Conservation (phyloP, 2,113 vertebrate species). For the Scolopax mira region DNA sequence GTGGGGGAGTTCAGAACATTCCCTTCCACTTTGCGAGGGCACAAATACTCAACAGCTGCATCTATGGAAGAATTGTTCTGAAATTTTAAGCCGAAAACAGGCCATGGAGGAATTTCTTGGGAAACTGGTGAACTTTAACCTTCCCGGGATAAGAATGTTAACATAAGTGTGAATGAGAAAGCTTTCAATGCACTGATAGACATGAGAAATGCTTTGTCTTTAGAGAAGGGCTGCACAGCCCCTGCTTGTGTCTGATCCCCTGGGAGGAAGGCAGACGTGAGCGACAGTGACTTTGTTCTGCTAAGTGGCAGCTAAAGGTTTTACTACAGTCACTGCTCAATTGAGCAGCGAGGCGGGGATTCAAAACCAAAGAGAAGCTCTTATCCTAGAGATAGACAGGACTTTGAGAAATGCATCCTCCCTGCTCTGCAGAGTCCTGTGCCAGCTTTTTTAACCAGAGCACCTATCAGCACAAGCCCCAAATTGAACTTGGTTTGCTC, state of each 20-base stretch:
- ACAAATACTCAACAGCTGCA: slow-evolving; percentile 35
- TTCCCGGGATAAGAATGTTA: not conserved
- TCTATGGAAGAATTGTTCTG: slow-evolving; percentile 11
- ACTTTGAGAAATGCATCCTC: not conserved
- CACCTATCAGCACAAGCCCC: not conserved
- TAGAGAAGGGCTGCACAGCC: not conserved
- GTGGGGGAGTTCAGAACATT: not conserved
- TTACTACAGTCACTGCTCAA: not conserved
- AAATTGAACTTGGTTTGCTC: not conserved
- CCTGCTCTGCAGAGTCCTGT: not conserved
- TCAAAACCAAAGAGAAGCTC: not conserved
- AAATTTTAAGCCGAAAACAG: not conserved
- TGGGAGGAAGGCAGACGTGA: not conserved
- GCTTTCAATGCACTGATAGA: slow-evolving; percentile 49
- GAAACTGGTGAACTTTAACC: slow-evolving; percentile 67
- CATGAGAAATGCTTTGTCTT: slow-evolving; percentile 31
- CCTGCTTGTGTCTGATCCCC: not conserved
- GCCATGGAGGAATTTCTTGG: slow-evolving; percentile 27
- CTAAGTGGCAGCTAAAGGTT: not conserved
- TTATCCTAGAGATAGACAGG: not conserved
- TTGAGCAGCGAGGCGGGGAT: not conserved
- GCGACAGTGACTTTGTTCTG: not conserved
- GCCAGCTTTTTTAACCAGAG: not conserved
- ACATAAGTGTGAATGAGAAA: not conserved
- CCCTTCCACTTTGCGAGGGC: not conserved